Evolutionary conservation across 2,113 vertebrate genomes (phyloP), one percentile per base, ranked within the genome.

Genomic region (Chroicocephalus ridibundus): DNA sequence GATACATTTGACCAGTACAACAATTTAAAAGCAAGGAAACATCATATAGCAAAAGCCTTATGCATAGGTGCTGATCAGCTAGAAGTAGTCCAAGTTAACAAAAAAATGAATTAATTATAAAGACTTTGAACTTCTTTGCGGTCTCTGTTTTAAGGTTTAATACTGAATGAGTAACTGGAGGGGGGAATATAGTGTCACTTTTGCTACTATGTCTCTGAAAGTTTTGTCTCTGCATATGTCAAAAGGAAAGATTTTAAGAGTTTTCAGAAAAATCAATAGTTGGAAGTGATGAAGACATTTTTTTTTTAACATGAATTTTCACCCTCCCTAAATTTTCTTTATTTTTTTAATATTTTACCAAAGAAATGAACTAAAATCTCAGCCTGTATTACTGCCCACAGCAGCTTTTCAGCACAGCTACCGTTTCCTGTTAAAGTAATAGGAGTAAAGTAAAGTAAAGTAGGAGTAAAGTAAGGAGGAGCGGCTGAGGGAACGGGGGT

Each of bases 241-340:
- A 51, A 75, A 49, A 75, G 82, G 25, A 49, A 82, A 42, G 1
- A 42, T 74, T 66, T 75, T 21, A 83, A 66, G 44, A 38, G 2
- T 57, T 71, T 91, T 62, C 51, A 60, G n/a, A 21, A 5, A 78
- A 86, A 57, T 55, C 13, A 51, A 36, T 91, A 78, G 8, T 51
- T 89, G 46, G 32, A 87, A 85, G 6, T 60, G 42, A 36, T 62
- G 64, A 29, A 49, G 5, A 20, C 1, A 10, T 17, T 20, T 47
- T 24, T 6, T 36, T 68, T 62, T 38, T 68, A 21, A 5, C 3
- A 4, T 51, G 13, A 4, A 61, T 82, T n/a, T 24, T 47, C 14
- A 25, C 16, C 2, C 11, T 26, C 2, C 1, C 7, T 0, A 49
- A 22, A 49, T 49, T 49, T 8, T 27, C 10, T 78, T 51, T 61